These are phyloP conservation scores for Microctonus brassicae DNA, from an alignment of 2,888 invertebrate genomes.

Conservation along the genomic window DNA sequence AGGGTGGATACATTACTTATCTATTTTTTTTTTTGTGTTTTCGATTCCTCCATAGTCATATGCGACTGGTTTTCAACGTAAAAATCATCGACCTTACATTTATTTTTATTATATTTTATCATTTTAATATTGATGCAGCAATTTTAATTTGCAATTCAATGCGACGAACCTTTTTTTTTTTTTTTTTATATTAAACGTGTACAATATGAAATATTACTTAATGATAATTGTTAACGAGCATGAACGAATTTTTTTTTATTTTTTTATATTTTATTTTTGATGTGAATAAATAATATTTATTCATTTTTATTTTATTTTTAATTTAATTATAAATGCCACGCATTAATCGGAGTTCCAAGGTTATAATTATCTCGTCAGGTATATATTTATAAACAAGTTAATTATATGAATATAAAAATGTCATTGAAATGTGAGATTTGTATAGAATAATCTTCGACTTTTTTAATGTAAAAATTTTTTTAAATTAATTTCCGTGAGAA, in stretches of 20 bases:
- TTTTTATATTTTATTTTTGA: too few species aligned
- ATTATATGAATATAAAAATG: too few species aligned
- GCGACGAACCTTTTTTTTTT: background rate
- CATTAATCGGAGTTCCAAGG: background rate
- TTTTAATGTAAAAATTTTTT: too few species aligned
- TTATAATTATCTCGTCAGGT: background rate
- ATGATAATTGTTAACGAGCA: too few species aligned
- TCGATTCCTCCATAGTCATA: background rate
- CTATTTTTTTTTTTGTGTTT: background rate
- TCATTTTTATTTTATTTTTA: background rate
- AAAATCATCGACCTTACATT: constrained; percentile 19
- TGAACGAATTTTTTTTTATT: too few species aligned
- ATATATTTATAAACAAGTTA: background rate
- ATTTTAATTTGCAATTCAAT: background rate
- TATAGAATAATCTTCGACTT: too few species aligned
- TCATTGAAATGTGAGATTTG: too few species aligned
- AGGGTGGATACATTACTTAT: constrained; percentile 7
- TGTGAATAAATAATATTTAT: constrained; percentile 9
- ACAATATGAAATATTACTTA: background rate
- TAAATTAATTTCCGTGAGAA: too few species aligned
- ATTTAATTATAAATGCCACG: background rate
- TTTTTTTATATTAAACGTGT: too few species aligned
- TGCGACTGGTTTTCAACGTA: background rate
- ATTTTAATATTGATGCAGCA: constrained; percentile 10
- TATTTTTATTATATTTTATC: constrained; percentile 14